phyloP scores from a whole-genome alignment of 2,113 vertebrate species.

The Origma solitaria region DNA sequence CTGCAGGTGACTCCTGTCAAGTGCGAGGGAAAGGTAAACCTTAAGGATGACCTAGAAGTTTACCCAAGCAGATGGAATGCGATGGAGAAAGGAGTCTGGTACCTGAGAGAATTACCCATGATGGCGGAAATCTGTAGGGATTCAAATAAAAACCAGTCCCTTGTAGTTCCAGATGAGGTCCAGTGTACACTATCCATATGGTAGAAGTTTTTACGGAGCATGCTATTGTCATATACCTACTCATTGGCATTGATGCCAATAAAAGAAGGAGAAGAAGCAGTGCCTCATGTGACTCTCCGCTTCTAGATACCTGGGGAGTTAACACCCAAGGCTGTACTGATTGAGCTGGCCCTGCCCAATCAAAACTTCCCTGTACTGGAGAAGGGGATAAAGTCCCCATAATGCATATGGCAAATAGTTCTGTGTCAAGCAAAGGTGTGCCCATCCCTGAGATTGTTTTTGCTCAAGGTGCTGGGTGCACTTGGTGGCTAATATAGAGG shows the following conservation, averaged over 20 bases:
- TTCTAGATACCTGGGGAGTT: neutral
- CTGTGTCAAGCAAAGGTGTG: neutral
- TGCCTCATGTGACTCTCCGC: fast-evolving
- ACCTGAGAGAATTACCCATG: neutral
- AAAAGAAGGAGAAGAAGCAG: neutral
- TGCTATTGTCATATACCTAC: too few species aligned
- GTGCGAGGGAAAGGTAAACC: neutral
- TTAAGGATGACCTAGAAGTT: neutral
- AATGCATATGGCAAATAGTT: neutral
- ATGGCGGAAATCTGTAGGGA: neutral
- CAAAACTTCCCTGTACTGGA: neutral
- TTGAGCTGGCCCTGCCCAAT: neutral
- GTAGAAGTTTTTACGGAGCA: neutral
- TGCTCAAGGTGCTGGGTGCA: neutral
- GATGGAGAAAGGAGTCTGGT: neutral
- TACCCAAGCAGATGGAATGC: fast-evolving
- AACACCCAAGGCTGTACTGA: neutral
- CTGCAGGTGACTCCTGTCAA: neutral
- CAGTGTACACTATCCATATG: fast-evolving
- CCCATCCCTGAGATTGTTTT: neutral
- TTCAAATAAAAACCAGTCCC: neutral
- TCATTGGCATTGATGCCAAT: neutral
- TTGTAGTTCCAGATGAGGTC: neutral
- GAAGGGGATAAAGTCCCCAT: neutral
- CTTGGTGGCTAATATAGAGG: neutral